phyloP scores from a whole-genome alignment of 1,140 invertebrate genomes.

The Fopius arisanus region DNA sequence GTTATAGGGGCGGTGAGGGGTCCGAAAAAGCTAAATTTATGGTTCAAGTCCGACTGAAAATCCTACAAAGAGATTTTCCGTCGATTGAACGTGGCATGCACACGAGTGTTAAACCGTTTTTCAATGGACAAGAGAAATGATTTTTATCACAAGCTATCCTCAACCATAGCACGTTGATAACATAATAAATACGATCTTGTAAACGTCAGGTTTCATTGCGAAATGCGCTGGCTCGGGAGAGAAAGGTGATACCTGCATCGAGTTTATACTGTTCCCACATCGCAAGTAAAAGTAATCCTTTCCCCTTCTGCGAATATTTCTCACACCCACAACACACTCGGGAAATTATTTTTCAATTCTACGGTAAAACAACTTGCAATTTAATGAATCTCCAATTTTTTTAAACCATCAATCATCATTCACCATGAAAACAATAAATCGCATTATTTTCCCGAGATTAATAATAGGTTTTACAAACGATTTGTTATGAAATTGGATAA shows the following conservation, averaged over 20 bases:
- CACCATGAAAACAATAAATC: too few relatives aligned
- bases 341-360: too few relatives aligned
- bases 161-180: neutral
- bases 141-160: neutral
- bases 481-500: too few relatives aligned
- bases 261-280: conserved; percentile 15
- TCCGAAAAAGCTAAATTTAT: conserved; percentile 2
- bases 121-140: neutral
- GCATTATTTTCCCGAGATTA: too few relatives aligned
- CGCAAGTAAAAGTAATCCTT: neutral
- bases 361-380: too few relatives aligned
- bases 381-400: too few relatives aligned
- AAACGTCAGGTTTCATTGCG: neutral
- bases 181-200: neutral
- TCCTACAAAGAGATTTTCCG: neutral
- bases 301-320: neutral
- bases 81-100: neutral
- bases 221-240: neutral
- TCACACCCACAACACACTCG: too few relatives aligned
- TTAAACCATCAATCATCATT: too few relatives aligned
- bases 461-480: too few relatives aligned
- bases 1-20: neutral
- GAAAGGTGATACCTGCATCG: neutral
- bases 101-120: neutral
- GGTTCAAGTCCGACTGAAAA: neutral